Evolutionary conservation across 2,113 vertebrate genomes (phyloP).

Genomic region (Lagopus leucura): DNA sequence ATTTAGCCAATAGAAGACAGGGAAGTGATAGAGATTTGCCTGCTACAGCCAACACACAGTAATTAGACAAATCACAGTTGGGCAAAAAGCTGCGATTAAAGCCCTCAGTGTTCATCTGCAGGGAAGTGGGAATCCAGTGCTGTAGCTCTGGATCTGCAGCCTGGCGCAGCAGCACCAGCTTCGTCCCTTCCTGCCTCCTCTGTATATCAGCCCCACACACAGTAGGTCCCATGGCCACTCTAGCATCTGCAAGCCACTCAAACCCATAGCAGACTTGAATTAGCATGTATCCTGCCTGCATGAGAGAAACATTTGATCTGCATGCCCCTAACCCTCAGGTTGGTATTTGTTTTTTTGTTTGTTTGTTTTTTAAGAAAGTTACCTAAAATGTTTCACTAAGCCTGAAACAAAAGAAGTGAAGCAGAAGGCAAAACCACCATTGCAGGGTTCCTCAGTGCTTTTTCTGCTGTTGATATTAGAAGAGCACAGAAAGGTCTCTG

Average conservation of each 20-base stretch:
- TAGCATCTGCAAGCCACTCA: neutral
- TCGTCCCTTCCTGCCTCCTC: neutral
- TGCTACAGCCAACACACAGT: neutral
- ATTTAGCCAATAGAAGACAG: neutral
- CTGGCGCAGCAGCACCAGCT: neutral
- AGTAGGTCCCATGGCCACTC: neutral
- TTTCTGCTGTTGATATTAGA: neutral
- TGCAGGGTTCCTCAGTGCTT: neutral
- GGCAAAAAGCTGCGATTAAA: neutral
- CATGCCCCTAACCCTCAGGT: neutral
- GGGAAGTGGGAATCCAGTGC: neutral
- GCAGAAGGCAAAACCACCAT: constrained; percentile 24
- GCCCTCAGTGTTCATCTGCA: neutral
- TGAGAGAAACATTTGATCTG: too few relatives aligned
- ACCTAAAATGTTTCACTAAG: constrained; percentile 40
- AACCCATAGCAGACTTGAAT: constrained; percentile 35
- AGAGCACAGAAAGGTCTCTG: neutral
- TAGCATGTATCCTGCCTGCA: neutral
- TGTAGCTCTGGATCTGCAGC: neutral
- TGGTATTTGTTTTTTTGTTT: constrained; percentile 13
- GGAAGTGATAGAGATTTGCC: neutral
- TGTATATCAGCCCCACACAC: neutral
- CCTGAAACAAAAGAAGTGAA: constrained; percentile 6
- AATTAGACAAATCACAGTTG: neutral
- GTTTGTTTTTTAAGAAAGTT: neutral